Conservation (phyloP, 2,797 vertebrate species). For the Sternotherus odoratus region DNA sequence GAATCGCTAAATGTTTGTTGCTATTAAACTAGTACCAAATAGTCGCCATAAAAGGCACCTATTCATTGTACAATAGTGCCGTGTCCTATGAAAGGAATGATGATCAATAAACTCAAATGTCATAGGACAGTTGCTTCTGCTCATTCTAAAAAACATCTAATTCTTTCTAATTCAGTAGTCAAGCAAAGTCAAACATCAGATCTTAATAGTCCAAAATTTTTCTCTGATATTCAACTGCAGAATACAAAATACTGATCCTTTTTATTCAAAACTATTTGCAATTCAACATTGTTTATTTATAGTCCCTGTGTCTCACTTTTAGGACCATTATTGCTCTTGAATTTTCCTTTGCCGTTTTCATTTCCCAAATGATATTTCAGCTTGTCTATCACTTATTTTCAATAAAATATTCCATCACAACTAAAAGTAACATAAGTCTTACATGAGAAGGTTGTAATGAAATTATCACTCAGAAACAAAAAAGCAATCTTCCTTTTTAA, state of each 20-base stretch:
- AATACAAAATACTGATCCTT: not conserved
- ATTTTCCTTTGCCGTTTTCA: constrained; percentile 25
- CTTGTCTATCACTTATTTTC: constrained; percentile 40
- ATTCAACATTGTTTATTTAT: constrained; percentile 18
- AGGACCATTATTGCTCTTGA: constrained; percentile 6
- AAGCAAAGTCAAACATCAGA: not conserved
- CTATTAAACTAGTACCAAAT: not conserved
- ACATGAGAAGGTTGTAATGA: not conserved
- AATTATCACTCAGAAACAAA: constrained; percentile 13
- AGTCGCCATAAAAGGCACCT: not conserved
- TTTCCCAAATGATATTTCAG: constrained; percentile 39
- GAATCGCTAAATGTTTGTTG: not conserved
- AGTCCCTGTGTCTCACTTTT: not conserved
- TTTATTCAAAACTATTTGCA: constrained; percentile 52
- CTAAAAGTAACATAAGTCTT: not conserved
- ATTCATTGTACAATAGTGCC: not conserved
- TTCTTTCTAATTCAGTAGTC: not conserved
- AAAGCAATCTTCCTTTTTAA: not conserved
- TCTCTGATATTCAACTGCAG: constrained; percentile 1
- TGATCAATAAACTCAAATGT: not conserved
- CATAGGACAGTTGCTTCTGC: not conserved
- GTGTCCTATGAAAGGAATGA: not conserved
- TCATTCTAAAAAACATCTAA: not conserved
- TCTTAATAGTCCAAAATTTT: not conserved
- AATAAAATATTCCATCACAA: not conserved